Evolutionary conservation across 53 echinoderm and acorn worm species (phyloP).

Genomic region (Pentamera pediparva): DNA sequence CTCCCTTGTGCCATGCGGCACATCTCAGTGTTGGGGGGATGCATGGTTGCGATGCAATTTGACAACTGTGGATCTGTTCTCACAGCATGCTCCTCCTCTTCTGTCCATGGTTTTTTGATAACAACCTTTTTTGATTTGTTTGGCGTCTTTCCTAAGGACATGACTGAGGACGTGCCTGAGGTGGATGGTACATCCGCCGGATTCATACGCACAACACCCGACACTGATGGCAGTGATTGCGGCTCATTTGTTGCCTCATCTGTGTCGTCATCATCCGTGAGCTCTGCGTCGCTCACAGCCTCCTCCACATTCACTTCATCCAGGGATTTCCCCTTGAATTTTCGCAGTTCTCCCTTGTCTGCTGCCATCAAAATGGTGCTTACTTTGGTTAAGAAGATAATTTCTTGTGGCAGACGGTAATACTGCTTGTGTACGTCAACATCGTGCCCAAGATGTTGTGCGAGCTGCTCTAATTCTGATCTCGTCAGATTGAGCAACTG

Average conservation of each 20-base stretch:
- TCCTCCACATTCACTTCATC: conserved; percentile 15
- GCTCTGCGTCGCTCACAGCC: no score
- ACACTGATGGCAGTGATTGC: no score
- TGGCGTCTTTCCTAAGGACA: neutral
- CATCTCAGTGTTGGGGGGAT: conserved; percentile 1
- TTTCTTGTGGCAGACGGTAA: conserved; percentile 34
- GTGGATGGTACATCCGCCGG: neutral
- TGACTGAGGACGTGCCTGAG: neutral
- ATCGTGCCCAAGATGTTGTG: conserved; percentile 45
- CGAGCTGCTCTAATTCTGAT: conserved; percentile 46
- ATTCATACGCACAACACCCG: no score
- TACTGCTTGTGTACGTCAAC: conserved; percentile 26
- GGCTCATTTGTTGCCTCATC: neutral
- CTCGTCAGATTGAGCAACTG: conserved; percentile 30
- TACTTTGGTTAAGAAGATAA: conserved; percentile 30
- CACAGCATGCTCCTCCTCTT: neutral
- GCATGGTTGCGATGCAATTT: no score
- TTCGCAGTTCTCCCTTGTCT: neutral
- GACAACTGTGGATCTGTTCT: neutral
- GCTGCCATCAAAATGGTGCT: conserved; percentile 33
- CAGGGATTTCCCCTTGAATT: conserved; percentile 22
- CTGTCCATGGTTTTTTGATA: no score
- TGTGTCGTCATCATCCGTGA: neutral
- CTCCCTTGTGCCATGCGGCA: neutral
- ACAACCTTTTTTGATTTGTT: no score